phyloP scores from a whole-genome alignment of 2,797 vertebrate species.

The Rhinophrynus dorsalis region DNA sequence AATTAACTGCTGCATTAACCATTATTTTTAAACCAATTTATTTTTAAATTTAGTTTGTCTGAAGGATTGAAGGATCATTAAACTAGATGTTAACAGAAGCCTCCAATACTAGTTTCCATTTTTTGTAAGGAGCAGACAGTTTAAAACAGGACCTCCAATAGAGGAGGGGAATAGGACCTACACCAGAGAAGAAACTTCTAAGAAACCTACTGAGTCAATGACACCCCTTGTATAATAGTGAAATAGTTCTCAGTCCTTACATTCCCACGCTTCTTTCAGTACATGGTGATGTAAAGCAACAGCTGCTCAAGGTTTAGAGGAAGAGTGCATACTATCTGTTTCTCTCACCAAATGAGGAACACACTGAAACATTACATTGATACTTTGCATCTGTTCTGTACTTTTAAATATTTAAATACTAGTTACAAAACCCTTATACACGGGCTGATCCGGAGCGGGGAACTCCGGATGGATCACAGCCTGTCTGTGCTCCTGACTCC shows the following conservation, averaged over 20 bases:
- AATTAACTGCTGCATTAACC: too few species aligned
- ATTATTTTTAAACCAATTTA: neutral
- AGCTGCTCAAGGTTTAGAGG: slow-evolving; percentile 19
- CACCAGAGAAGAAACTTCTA: slow-evolving; percentile 22
- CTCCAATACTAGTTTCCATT: neutral
- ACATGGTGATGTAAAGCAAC: slow-evolving; percentile 26
- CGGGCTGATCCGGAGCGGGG: too few species aligned
- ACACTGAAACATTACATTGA: too few species aligned
- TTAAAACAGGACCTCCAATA: slow-evolving; percentile 29
- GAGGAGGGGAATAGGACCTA: slow-evolving; percentile 11
- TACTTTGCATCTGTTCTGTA: slow-evolving; percentile 10
- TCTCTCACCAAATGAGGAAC: slow-evolving; percentile 14
- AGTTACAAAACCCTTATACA: too few species aligned
- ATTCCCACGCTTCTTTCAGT: slow-evolving; percentile 41
- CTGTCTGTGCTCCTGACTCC: too few species aligned
- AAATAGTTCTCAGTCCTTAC: slow-evolving; percentile 37
- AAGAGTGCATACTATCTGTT: slow-evolving; percentile 13
- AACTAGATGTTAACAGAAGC: neutral
- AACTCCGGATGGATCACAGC: too few species aligned
- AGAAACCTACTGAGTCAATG: slow-evolving; percentile 18
- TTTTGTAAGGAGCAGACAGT: slow-evolving; percentile 6
- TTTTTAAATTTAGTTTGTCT: neutral
- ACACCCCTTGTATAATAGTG: slow-evolving; percentile 23
- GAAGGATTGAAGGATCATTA: slow-evolving; percentile 6
- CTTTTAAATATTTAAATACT: too few species aligned